Evolutionary conservation across 2,113 vertebrate genomes (phyloP).

Genomic region (Anhinga anhinga): DNA sequence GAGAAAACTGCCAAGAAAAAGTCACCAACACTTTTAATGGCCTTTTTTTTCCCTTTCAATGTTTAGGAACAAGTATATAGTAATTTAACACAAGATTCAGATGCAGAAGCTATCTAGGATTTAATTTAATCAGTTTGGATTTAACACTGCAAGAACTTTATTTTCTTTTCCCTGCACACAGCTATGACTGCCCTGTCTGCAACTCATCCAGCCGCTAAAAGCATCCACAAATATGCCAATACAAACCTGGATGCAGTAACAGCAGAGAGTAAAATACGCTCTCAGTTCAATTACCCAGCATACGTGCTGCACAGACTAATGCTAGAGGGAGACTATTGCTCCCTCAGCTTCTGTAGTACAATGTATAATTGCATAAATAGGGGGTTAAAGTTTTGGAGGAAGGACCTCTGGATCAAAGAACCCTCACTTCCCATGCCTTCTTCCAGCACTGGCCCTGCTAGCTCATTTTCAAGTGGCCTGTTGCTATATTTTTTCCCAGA

Average conservation of each 20-base stretch:
- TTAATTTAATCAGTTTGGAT: not conserved
- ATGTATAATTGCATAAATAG: accelerated
- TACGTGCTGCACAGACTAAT: accelerated
- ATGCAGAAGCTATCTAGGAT: not conserved
- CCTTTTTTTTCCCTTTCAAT: not conserved
- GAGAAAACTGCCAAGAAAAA: not conserved
- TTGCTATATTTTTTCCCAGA: not conserved
- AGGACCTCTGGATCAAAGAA: not conserved
- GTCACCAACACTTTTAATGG: not conserved
- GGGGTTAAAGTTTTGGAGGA: not conserved
- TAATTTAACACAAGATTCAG: not conserved
- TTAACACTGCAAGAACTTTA: not conserved
- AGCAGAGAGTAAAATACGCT: not conserved
- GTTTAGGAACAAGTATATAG: not conserved
- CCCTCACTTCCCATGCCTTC: not conserved
- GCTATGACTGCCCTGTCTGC: not conserved
- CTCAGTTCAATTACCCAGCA: not conserved
- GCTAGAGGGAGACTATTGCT: not conserved
- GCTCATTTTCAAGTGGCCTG: not conserved
- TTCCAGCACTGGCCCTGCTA: not conserved
- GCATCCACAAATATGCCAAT: accelerated
- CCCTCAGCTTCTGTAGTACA: not conserved
- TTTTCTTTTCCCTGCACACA: not conserved
- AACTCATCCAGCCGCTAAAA: not conserved
- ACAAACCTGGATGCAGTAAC: not conserved